Percentiles rank a stretch among this genome's conserved stretches.
These are phyloP conservation scores for Orthosia gothica DNA, from an alignment of 2,888 invertebrate genomes.

Conservation along the genomic window DNA sequence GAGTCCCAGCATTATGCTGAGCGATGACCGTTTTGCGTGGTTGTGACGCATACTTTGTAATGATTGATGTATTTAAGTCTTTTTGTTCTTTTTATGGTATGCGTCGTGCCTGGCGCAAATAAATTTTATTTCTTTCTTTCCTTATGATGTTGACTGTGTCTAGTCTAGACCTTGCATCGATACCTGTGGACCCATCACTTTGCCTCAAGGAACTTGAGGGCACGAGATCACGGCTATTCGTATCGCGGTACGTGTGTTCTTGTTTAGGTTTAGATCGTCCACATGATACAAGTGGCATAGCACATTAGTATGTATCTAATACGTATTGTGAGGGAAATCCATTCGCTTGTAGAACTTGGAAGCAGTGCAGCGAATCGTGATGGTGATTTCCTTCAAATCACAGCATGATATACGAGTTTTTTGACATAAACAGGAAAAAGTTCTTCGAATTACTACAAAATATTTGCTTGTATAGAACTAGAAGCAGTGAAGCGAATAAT, in stretches of 20 bases:
- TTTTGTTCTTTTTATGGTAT: too few species aligned
- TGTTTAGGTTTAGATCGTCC: constrained; percentile 63
- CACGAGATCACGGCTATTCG: constrained; percentile 53
- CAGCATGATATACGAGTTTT: neutral
- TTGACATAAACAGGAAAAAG: constrained; percentile 11
- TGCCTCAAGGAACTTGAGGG: constrained; percentile 23
- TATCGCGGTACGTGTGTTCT: constrained; percentile 48
- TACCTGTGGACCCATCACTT: constrained; percentile 27
- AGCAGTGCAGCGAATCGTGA: neutral
- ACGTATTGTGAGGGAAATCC: constrained; percentile 30
- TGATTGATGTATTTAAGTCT: too few species aligned
- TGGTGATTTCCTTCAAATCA: neutral
- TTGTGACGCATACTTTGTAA: too few species aligned
- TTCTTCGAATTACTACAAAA: neutral
- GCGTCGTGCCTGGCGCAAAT: too few species aligned
- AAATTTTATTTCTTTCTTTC: too few species aligned
- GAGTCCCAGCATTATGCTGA: too few species aligned
- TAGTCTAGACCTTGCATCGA: neutral
- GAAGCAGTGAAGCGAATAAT: neutral
- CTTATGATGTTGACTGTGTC: too few species aligned
- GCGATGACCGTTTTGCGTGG: too few species aligned
- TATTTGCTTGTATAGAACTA: neutral
- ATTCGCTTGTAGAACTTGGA: constrained; percentile 8
- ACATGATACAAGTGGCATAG: constrained; percentile 51
- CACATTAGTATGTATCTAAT: constrained; percentile 55